Percentiles rank a stretch among this genome's conserved stretches.
Evolutionary conservation across 2,797 vertebrate genomes (phyloP).

Genomic region (Uromys caudimaculatus): DNA sequence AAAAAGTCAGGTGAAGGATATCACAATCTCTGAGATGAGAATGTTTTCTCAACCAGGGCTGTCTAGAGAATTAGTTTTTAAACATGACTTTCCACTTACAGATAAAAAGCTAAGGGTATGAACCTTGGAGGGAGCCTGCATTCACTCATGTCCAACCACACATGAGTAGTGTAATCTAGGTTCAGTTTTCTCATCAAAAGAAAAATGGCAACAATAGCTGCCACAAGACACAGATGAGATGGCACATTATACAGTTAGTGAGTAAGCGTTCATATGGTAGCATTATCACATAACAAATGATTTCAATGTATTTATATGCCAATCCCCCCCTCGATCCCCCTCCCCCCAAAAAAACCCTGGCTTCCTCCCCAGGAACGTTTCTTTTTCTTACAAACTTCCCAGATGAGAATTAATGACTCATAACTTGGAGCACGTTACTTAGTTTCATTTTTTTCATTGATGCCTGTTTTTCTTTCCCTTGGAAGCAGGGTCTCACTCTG

Average conservation of each 20-base stretch:
- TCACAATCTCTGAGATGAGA: background rate
- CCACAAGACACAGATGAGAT: background rate
- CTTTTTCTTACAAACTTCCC: background rate
- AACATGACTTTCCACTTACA: background rate
- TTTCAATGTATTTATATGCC: background rate
- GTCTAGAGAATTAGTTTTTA: background rate
- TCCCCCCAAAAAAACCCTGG: background rate
- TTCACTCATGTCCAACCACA: background rate
- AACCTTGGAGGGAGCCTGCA: background rate
- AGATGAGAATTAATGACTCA: background rate
- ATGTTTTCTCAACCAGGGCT: background rate
- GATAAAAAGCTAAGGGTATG: background rate
- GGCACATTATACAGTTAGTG: too few species aligned
- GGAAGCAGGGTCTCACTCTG: background rate
- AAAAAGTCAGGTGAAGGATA: conserved; percentile 11
- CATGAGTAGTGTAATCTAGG: background rate
- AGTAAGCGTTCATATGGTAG: background rate
- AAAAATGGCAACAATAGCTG: background rate
- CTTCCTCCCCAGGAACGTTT: background rate
- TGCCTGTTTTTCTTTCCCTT: background rate
- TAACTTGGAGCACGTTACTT: background rate
- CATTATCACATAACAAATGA: background rate
- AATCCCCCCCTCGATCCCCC: background rate
- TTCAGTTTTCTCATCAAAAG: background rate
- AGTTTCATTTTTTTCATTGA: background rate